Percentiles rank a stretch among this genome's conserved stretches.
phyloP scores from a whole-genome alignment of 1,140 invertebrate species.

The Drosophila pectinifera region DNA sequence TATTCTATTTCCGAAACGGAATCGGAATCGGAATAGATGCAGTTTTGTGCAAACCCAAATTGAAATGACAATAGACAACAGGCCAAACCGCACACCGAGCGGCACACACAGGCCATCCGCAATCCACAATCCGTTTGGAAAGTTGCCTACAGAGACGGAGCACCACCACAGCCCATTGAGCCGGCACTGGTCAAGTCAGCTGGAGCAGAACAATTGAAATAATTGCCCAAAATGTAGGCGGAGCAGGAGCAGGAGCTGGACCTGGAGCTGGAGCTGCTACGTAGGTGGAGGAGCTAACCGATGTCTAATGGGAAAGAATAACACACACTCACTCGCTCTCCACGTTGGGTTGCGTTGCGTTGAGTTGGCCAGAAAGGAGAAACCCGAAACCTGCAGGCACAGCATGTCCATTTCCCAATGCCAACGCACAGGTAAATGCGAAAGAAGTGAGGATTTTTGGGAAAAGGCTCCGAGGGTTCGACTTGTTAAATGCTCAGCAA shows the following conservation, averaged over 20 bases:
- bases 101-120: conserved; percentile 21
- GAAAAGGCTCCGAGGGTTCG: conserved; percentile 5
- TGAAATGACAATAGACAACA: conserved; percentile 54
- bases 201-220: conserved; percentile 56
- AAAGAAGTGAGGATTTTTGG: conserved; percentile 15
- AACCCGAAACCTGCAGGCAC: conserved; percentile 28
- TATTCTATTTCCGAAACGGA: conserved; percentile 34
- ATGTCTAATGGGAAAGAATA: conserved; percentile 46
- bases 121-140: conserved; percentile 37
- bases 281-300: conserved; percentile 21
- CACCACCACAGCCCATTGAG: conserved; percentile 38
- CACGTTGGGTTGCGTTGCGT: too few species aligned
- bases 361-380: conserved; percentile 12
- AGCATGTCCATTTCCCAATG: conserved; percentile 40
- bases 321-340: conserved; percentile 22
- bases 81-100: conserved; percentile 26
- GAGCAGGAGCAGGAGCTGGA: too few species aligned
- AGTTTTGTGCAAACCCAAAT: conserved; percentile 45
- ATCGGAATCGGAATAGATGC: conserved; percentile 53
- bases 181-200: conserved; percentile 25
- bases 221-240: conserved; percentile 52
- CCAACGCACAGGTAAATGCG: conserved; percentile 34
- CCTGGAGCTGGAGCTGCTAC: too few species aligned
- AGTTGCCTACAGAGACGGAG: conserved; percentile 29
- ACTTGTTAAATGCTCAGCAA: conserved; percentile 17